These are phyloP conservation scores for Osedax frankpressi DNA, from an alignment of 2,888 invertebrate genomes.

Conservation along the genomic window DNA sequence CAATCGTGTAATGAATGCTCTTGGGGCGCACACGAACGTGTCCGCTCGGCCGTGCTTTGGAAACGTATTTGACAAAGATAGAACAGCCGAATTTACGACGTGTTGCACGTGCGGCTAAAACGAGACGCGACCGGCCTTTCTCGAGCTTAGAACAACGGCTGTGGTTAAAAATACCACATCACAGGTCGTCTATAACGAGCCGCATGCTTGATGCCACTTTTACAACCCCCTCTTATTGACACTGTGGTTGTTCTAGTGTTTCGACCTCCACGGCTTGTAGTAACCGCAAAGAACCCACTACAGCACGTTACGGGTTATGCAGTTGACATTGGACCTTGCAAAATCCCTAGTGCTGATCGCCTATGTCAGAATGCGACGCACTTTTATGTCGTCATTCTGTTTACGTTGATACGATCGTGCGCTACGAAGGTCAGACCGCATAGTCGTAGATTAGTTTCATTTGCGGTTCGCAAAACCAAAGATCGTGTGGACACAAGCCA, in stretches of 20 bases:
- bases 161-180: constrained; percentile 6
- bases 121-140: neutral
- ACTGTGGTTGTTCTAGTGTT: neutral
- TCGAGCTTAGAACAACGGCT: neutral
- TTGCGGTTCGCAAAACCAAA: neutral
- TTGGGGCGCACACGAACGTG: neutral
- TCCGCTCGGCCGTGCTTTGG: constrained; percentile 1
- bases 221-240: constrained; percentile 1
- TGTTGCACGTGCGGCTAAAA: neutral
- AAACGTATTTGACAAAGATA: neutral
- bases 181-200: neutral
- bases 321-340: neutral
- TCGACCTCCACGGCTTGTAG: neutral
- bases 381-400: neutral
- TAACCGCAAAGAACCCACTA: constrained; percentile 1
- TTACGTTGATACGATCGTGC: neutral
- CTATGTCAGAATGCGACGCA: neutral
- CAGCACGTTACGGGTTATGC: neutral
- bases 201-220: neutral
- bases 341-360: neutral
- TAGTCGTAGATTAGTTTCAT: neutral
- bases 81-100: neutral
- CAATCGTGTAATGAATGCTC: neutral
- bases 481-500: neutral
- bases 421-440: neutral